Evolutionary conservation across 2,797 vertebrate genomes (phyloP), one percentile per base, ranked within the genome.

Genomic region (Oophaga sylvatica): DNA sequence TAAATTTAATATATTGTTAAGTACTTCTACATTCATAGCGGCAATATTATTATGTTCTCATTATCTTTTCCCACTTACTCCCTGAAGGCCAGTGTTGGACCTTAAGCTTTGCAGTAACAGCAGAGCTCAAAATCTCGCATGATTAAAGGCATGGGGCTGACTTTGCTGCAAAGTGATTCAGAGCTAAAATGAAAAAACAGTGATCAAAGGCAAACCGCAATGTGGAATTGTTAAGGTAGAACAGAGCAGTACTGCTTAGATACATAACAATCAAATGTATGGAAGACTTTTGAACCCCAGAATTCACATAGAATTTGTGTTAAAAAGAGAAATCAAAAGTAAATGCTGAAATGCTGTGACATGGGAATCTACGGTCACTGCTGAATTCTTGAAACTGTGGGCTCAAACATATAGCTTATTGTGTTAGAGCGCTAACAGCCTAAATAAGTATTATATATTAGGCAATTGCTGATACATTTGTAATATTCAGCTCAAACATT

Each of bases 41-140:
- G 71, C 62, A 85, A 81, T 76, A 53, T n/a, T 76, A 73, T 73
- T 73, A 76, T 76, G 70, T 75, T 56, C 80, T 87, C 79, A 76
- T 81, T 86, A 86, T 86, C 67, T 82, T 86, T 86, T 80, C 19
- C 59, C 65, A 22, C 70, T 67, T 41, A 57, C 4, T 65, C 80
- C 80, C 80, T 41, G 70, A 26, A 81, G 86, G 41, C 59, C 71
- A 82, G 70, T 67, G 59, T 63, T 22, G 41, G 70, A 82, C 80
- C 86, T 82, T 75, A 81, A 87, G 67, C 80, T 87, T 77, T 82
- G 70, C 80, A 81, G 31, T 76, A 82, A 70, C 53, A 76, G 77
- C 71, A 85, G 9, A 68, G 62, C 63, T 62, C 68, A 76, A 57
- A 65, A 76, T 87, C 76, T 62, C 20, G 31, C 68, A 87, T 76